Conservation (phyloP, 2,888 invertebrate species). For the Lottia scabra region DNA sequence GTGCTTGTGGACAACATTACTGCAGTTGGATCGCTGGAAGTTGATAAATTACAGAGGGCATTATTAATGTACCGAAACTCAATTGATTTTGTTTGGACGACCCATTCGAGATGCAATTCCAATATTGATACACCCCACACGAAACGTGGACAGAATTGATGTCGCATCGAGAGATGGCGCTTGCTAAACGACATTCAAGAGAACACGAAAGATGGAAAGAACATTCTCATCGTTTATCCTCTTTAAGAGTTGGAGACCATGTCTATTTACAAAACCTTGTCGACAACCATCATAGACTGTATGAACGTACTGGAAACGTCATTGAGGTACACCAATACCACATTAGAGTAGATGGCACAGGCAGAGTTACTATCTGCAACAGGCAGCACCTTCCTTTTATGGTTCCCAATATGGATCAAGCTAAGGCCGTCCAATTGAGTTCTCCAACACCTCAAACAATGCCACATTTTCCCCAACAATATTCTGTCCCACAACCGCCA, state of each 20-base stretch:
- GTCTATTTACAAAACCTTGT: slow-evolving; percentile 30
- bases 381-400: slow-evolving; percentile 19
- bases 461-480: too few relatives aligned
- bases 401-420: too few relatives aligned
- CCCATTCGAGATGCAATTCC: slow-evolving; percentile 33
- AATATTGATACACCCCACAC: slow-evolving; percentile 29
- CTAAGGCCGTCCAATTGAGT: too few relatives aligned
- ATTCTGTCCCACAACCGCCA: too few relatives aligned
- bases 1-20: slow-evolving; percentile 33
- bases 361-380: slow-evolving; percentile 32
- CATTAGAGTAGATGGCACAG: slow-evolving; percentile 32
- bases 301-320: too few relatives aligned
- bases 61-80: slow-evolving; percentile 34
- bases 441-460: too few relatives aligned
- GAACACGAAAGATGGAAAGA: slow-evolving; percentile 27
- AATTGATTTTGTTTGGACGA: slow-evolving; percentile 33
- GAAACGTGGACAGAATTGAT: slow-evolving; percentile 28
- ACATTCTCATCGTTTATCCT: slow-evolving; percentile 24
- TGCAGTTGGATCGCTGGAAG: slow-evolving; percentile 23
- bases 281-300: too few relatives aligned
- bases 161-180: slow-evolving; percentile 22
- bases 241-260: slow-evolving; percentile 32
- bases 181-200: slow-evolving; percentile 24
- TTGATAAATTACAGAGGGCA: slow-evolving; percentile 32
- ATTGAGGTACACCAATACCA: slow-evolving; percentile 39